These are phyloP conservation scores for Microplitis manilae DNA, from an alignment of 2,888 invertebrate species.

Conservation along the genomic window DNA sequence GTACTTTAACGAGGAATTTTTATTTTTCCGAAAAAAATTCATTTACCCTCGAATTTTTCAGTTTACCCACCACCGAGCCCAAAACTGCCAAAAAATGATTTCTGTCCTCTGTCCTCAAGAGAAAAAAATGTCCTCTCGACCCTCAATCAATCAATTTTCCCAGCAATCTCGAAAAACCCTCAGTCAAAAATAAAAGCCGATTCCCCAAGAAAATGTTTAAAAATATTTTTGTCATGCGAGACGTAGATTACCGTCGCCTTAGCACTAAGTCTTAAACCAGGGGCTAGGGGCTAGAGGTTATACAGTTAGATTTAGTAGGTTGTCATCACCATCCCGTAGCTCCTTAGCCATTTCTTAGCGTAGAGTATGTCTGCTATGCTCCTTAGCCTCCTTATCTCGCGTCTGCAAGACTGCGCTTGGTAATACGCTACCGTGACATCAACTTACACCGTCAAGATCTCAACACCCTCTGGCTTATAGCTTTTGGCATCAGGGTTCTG, in stretches of 20 bases:
- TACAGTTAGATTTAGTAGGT: not conserved
- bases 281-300: not conserved
- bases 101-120: no score
- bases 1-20: no score
- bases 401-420: conserved; percentile 71
- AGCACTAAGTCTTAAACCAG: conserved; percentile 11
- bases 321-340: conserved; percentile 9
- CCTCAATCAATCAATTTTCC: no score
- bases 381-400: conserved; percentile 66
- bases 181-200: no score
- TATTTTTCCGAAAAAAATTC: no score
- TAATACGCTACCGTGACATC: conserved; percentile 62
- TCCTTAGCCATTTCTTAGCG: conserved; percentile 55
- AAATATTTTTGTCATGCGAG: not conserved
- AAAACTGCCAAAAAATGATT: no score
- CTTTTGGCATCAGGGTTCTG: conserved; percentile 51
- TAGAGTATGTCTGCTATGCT: not conserved
- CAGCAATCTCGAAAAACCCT: no score
- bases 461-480: conserved; percentile 16
- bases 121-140: no score
- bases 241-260: not conserved
- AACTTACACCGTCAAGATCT: conserved; percentile 42
- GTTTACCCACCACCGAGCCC: no score
- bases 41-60: no score
- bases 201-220: no score